These are phyloP conservation scores for Enteromius thamalakanensis DNA, from an alignment of 2,797 vertebrate species.

Conservation along the genomic window DNA sequence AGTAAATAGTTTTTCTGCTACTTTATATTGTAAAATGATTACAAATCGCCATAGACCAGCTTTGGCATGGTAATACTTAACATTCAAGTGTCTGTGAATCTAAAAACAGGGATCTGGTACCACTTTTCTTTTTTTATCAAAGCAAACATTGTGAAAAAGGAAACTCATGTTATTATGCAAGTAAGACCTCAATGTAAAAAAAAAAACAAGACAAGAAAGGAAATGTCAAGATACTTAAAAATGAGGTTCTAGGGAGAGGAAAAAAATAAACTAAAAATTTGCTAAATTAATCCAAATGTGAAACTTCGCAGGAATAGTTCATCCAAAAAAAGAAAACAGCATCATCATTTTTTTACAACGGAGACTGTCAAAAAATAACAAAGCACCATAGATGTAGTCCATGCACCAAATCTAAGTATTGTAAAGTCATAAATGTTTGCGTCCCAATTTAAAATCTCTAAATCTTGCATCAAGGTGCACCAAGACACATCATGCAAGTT, in stretches of 20 bases:
- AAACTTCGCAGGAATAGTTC: neutral
- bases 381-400: conserved; percentile 1
- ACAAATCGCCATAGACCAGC: conserved; percentile 41
- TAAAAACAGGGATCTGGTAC: conserved; percentile 9
- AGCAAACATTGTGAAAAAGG: neutral
- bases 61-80: conserved; percentile 33
- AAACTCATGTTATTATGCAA: neutral
- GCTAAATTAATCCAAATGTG: neutral
- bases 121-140: neutral
- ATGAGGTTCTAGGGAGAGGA: neutral
- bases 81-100: conserved; percentile 13
- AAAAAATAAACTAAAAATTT: too few species aligned
- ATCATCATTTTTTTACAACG: neutral
- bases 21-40: neutral
- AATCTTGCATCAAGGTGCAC: neutral
- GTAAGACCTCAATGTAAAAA: neutral
- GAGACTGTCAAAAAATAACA: neutral
- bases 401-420: neutral
- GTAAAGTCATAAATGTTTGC: neutral
- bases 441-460: neutral
- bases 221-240: neutral
- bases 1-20: neutral
- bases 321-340: neutral
- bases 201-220: neutral
- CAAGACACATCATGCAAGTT: neutral